Evolutionary conservation across 1,140 invertebrate species (phyloP), one percentile per base, ranked within the genome.

Genomic region (Solenopsis fugax): DNA sequence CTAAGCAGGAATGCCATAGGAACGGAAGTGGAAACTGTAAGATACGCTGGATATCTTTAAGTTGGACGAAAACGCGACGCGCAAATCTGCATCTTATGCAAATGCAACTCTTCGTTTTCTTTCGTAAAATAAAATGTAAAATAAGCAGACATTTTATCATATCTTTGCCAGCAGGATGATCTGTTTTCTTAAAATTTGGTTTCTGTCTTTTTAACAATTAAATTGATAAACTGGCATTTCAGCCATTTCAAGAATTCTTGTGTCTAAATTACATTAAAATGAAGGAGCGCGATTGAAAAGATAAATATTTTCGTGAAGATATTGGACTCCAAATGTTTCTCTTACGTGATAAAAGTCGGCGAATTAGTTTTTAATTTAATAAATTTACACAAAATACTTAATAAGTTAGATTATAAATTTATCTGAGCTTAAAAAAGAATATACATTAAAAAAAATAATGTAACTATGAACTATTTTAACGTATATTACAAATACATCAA

Each of bases 11-110:
- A 24, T 50, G 45, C 29, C 41, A 21, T 37, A 78, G 41, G 3
- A 69, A 69, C 62, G 48, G 34, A 50, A 81, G n/a, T 67, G 34
- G 12, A 5, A n/a, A 64, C 13, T 77, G 16, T 41, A 76, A 34
- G 7, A 76, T 9, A 76, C 34, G 29, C 24, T n/a, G 18, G 16
- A 52, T 12, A 4, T 80, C 29, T 65, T 52, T 21, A 48, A 65
- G 18, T 6, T 9, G 58, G 3, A 50, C 2, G 21, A 62, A 29
- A 48, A 18, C 21, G 37, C 10, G 75, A 24, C n/a, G 29, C 24
- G 16, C 37, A 64, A 78, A 48, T 64, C 24, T 65, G 16, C 34
- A 37, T 34, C 37, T 75, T 62, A 60, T 13, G 5, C 9, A n/a
- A 67, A 67, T 67, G 12, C 24, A 41, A 56, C 18, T 37, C 34